These are phyloP conservation scores for Arctocebus calabarensis DNA, from an alignment of 2,797 vertebrate species.

Conservation along the genomic window DNA sequence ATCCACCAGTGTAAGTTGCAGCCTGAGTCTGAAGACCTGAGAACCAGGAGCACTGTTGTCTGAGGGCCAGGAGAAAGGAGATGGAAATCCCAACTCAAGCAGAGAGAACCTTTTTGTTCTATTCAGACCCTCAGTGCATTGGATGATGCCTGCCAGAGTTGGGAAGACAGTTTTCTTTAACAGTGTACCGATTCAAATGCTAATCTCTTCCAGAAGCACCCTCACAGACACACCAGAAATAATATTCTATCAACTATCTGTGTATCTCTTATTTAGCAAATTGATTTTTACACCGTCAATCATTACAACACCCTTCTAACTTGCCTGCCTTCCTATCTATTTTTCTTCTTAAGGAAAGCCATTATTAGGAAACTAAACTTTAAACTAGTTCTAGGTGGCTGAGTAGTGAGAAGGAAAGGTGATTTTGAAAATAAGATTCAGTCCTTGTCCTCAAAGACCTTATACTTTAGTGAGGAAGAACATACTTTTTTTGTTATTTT, in stretches of 20 bases:
- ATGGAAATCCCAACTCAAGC: too few species aligned
- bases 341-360: slow-evolving; percentile 10
- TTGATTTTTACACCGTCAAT: background rate
- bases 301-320: background rate
- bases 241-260: background rate
- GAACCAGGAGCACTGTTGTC: background rate
- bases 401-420: background rate
- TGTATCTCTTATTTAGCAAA: background rate
- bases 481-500: background rate
- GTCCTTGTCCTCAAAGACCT: background rate
- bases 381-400: background rate
- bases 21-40: background rate
- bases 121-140: background rate
- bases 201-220: background rate
- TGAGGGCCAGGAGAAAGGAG: background rate
- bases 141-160: too few species aligned
- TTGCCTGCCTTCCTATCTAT: background rate
- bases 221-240: background rate
- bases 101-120: background rate
- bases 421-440: background rate
- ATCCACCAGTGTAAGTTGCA: too few species aligned
- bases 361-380: background rate
- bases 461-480: background rate
- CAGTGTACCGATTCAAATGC: background rate
- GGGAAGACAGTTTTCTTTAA: background rate